phyloP scores from a whole-genome alignment of 2,113 vertebrate genomes.

The Gulo gulo region DNA sequence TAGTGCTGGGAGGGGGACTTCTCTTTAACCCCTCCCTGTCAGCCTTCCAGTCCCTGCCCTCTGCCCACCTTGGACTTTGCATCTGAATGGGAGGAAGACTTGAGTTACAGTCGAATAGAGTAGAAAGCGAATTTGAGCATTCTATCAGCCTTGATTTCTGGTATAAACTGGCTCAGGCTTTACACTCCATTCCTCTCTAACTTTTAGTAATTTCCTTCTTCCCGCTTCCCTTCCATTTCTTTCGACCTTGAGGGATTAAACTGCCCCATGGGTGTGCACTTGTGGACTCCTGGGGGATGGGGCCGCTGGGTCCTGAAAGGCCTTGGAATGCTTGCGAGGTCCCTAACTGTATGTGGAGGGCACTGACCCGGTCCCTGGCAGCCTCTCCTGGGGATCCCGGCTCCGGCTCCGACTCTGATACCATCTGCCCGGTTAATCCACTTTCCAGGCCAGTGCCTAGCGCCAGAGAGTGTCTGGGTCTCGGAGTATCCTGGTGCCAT shows the following conservation, averaged over 20 bases:
- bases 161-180: neutral
- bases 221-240: neutral
- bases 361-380: neutral
- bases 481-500: constrained; percentile 59
- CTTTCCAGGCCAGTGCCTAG: constrained; percentile 77
- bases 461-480: constrained; percentile 62
- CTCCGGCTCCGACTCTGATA: neutral
- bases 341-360: neutral
- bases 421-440: constrained; percentile 82
- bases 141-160: neutral
- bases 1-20: neutral
- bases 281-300: neutral
- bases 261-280: neutral
- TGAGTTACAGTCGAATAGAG: neutral
- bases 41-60: neutral
- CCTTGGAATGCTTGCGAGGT: neutral
- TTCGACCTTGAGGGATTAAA: neutral
- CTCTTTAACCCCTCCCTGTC: neutral
- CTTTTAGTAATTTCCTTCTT: neutral
- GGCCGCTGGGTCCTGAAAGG: neutral
- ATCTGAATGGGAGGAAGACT: neutral
- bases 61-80: neutral
- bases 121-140: neutral
- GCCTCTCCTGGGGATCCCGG: neutral
- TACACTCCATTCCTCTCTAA: neutral